Percentiles rank a stretch among this genome's conserved stretches.
These are phyloP conservation scores for Bombus waltoni DNA, from an alignment of 1,140 invertebrate species.

Conservation along the genomic window DNA sequence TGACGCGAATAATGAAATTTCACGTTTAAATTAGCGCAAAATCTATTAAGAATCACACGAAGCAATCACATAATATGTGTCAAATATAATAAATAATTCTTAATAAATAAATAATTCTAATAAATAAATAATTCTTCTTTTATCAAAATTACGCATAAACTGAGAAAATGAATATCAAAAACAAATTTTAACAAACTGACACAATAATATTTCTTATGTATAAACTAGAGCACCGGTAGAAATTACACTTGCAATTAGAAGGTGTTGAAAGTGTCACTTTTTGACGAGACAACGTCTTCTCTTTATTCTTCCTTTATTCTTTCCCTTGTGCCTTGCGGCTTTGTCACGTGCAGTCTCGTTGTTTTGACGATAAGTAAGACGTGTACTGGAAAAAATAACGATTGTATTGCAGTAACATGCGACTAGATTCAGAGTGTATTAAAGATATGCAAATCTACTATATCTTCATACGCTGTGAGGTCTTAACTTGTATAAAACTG, in stretches of 20 bases:
- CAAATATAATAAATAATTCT: too few species aligned
- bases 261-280: not conserved
- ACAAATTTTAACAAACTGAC: not conserved
- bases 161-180: not conserved
- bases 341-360: not conserved
- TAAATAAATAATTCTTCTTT: too few species aligned
- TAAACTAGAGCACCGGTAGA: not conserved
- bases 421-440: not conserved
- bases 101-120: too few species aligned
- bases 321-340: not conserved
- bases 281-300: not conserved
- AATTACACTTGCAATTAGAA: not conserved
- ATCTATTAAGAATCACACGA: not conserved
- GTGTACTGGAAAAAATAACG: not conserved
- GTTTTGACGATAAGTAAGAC: not conserved
- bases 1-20: not conserved
- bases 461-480: not conserved
- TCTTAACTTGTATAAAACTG: not conserved
- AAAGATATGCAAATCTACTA: not conserved
- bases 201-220: not conserved
- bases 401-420: not conserved
- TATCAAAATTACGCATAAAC: not conserved
- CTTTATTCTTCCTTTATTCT: not conserved
- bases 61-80: not conserved
- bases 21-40: not conserved